Base-by-base conservation (phyloP, 1,140 invertebrate species). In the Papilio polyxenes region DNA sequence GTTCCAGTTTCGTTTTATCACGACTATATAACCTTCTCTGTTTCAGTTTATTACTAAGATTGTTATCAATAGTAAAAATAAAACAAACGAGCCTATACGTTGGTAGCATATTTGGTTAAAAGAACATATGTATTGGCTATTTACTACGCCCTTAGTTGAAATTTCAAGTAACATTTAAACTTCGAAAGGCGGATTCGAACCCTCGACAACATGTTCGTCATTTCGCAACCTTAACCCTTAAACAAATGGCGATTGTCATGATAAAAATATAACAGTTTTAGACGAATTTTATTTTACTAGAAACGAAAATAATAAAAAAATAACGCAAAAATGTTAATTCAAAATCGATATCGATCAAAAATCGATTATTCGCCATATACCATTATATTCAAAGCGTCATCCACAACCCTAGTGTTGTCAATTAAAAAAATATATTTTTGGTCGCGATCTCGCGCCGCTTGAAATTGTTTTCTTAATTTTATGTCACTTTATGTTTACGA, bases 361-460 rank as follows among this genome's bases (percentile, higher is more conserved):
- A 17, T 15, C 31, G 31, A 72, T 72, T 10, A 15, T 40, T 72
- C 31, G 31, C 65, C 15, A n/a, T 37, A 31, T 37, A 72, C 13
- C 15, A 40, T 72, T 31, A 31, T 11, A 15, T 15, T 72, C 11
- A 37, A 72, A 72, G 31, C 65, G 31, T 37, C 65, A 2, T 40
- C n/a, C 5, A 72, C 65, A 72, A 72, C 65, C 31, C 65, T 72
- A 72, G 13, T 72, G 13, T 13, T 72, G 65, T 72, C 65, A 72
- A 37, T 6, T 37, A 2, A 37, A 72, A 37, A 69, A 69, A 69
- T 37, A 69, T 6, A 72, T 37, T 37, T 40, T 72, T 37, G 31
- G 5, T 31, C 65, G 62, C 62, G 65, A 15, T 72, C 11, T 72
- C 20, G 65, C 31, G 31, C 65, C 65, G 65, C 65, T 72, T 15